Percentiles rank a stretch among this genome's conserved stretches.
Conservation (phyloP, 2,888 invertebrate species). For the Apocheima hispidaria region DNA sequence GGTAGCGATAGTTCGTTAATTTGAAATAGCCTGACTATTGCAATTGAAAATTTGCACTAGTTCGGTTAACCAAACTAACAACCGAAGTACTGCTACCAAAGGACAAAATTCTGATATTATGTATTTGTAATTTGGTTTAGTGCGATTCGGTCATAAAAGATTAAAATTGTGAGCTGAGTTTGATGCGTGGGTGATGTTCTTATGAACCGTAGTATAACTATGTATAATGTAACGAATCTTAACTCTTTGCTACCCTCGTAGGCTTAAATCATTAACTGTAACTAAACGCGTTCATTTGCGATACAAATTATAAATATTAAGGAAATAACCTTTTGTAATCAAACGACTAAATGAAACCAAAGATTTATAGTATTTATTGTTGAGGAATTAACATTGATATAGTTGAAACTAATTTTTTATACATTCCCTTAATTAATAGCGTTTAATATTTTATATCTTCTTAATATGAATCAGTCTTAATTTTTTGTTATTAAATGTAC, state of each 20-base stretch:
- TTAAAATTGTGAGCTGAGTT: slow-evolving; percentile 40
- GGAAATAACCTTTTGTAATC: slow-evolving; percentile 67
- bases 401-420: slow-evolving; percentile 79
- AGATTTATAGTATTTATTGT: slow-evolving; percentile 84
- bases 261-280: slow-evolving; percentile 50
- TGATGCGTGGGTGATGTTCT: slow-evolving; percentile 50
- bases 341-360: slow-evolving; percentile 82
- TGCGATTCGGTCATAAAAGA: slow-evolving; percentile 23
- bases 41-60: no score
- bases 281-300: slow-evolving; percentile 50
- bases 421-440: slow-evolving; percentile 66
- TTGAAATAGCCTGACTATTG: no score
- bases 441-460: slow-evolving; percentile 40
- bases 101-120: no score
- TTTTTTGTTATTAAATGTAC: slow-evolving; percentile 42
- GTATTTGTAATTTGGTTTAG: slow-evolving; percentile 4
- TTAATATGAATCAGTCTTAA: slow-evolving; percentile 24
- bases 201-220: slow-evolving; percentile 52
- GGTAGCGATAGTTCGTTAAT: no score
- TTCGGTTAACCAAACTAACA: no score
- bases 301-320: slow-evolving; percentile 51
- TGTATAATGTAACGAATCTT: slow-evolving; percentile 52
- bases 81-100: no score
- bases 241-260: slow-evolving; percentile 50
- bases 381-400: slow-evolving; percentile 76